Conservation (phyloP, 2,888 invertebrate genomes). For the Anarsia innoxiella region DNA sequence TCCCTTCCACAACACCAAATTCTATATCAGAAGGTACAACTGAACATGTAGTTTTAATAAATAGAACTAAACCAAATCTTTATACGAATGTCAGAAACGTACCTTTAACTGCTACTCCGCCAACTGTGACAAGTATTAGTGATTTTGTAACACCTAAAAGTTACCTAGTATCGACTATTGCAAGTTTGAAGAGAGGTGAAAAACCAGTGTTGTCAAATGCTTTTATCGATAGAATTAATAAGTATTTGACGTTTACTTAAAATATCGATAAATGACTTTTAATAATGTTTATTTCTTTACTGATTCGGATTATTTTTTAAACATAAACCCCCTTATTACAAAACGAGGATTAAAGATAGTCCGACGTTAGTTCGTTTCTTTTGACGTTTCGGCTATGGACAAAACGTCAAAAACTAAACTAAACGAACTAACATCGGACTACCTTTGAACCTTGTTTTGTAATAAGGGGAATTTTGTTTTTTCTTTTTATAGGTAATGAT, state of each 20-base stretch:
- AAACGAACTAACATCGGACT: too few species aligned
- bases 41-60: constrained; percentile 42
- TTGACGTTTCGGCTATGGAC: too few species aligned
- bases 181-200: constrained; percentile 43
- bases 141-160: constrained; percentile 30
- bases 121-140: constrained; percentile 18
- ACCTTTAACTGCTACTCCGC: constrained; percentile 22
- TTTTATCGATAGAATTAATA: constrained; percentile 57
- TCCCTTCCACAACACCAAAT: constrained; percentile 32
- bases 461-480: too few species aligned
- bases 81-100: constrained; percentile 42
- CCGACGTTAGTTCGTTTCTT: too few species aligned
- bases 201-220: constrained; percentile 47
- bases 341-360: too few species aligned
- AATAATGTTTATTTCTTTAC: too few species aligned
- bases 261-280: too few species aligned
- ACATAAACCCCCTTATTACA: too few species aligned
- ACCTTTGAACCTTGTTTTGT: too few species aligned
- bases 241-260: constrained; percentile 50
- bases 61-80: constrained; percentile 33
- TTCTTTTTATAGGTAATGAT: too few species aligned
- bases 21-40: constrained; percentile 34
- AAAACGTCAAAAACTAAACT: too few species aligned
- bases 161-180: constrained; percentile 50
- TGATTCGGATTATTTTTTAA: too few species aligned